Percentiles rank a stretch among this genome's conserved stretches.
phyloP scores from a whole-genome alignment of 2,797 vertebrate genomes.

The Enteromius afrohamiltoni region DNA sequence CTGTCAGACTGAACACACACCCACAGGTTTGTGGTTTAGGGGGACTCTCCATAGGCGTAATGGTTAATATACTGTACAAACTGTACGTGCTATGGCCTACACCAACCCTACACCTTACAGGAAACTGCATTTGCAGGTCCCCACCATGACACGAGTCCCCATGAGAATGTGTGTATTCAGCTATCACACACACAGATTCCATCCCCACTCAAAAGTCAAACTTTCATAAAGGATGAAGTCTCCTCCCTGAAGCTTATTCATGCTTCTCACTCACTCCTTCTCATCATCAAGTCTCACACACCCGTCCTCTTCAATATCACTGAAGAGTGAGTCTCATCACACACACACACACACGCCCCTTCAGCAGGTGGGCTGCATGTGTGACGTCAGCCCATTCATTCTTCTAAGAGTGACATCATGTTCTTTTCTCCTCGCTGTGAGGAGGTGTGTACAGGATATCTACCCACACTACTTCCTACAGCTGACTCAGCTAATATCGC shows the following conservation, averaged over 20 bases:
- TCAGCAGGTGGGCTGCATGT: slow-evolving; percentile 70
- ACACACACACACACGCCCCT: background rate
- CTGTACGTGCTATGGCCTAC: no score
- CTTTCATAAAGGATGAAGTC: slow-evolving; percentile 14
- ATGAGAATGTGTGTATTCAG: no score
- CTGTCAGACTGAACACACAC: slow-evolving; percentile 12
- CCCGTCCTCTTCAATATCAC: slow-evolving; percentile 18
- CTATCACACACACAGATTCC: background rate
- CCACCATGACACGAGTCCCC: no score
- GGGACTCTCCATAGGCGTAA: no score
- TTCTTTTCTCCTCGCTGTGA: slow-evolving; percentile 64
- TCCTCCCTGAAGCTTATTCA: background rate
- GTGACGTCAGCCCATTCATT: slow-evolving; percentile 65
- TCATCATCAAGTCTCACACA: slow-evolving; percentile 6
- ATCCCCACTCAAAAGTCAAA: background rate
- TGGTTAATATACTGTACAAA: no score
- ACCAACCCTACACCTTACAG: no score
- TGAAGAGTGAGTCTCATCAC: slow-evolving; percentile 43
- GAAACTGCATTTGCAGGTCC: no score
- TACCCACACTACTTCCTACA: slow-evolving; percentile 59
- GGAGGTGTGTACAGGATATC: slow-evolving; percentile 52
- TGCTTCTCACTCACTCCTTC: background rate
- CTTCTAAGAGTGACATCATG: slow-evolving; percentile 59
- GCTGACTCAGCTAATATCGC: slow-evolving; percentile 68
- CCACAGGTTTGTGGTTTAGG: background rate